A percentile compares a stretch with the other conserved stretches of the same genome.
Conservation (phyloP, 2,113 vertebrate genomes). For the Glaucomys volans region DNA sequence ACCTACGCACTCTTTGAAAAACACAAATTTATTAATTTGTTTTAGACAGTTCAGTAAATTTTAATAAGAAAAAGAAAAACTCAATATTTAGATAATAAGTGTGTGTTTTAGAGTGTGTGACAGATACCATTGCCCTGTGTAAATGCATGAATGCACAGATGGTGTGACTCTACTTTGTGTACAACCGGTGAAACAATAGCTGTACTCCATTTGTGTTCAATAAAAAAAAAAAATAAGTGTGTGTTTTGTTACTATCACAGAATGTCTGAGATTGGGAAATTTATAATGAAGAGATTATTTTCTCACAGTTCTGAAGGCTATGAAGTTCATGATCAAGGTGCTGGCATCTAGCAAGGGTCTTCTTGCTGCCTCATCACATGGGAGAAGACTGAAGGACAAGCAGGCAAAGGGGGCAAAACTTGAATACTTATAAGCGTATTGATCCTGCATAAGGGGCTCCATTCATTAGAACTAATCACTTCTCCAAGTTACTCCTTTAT, state of each 20-base stretch:
- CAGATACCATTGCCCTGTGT: no score
- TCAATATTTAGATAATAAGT: background rate
- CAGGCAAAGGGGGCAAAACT: no score
- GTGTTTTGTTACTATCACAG: background rate
- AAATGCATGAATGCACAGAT: no score
- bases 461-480: background rate
- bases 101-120: no score
- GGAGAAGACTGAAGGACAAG: background rate
- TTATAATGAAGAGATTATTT: background rate
- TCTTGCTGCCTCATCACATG: background rate
- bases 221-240: no score
- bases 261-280: background rate
- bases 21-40: background rate
- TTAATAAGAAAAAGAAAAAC: background rate
- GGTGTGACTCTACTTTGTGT: no score
- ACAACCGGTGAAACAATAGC: no score
- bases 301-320: background rate
- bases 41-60: background rate
- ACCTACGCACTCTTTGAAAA: background rate
- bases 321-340: background rate
- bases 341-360: background rate
- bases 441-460: background rate
- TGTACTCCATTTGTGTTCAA: no score
- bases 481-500: background rate
- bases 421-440: no score